A percentile compares a stretch with the other conserved stretches of the same genome.
Conservation (phyloP, 1,140 invertebrate genomes). For the Drosophila ironensis region DNA sequence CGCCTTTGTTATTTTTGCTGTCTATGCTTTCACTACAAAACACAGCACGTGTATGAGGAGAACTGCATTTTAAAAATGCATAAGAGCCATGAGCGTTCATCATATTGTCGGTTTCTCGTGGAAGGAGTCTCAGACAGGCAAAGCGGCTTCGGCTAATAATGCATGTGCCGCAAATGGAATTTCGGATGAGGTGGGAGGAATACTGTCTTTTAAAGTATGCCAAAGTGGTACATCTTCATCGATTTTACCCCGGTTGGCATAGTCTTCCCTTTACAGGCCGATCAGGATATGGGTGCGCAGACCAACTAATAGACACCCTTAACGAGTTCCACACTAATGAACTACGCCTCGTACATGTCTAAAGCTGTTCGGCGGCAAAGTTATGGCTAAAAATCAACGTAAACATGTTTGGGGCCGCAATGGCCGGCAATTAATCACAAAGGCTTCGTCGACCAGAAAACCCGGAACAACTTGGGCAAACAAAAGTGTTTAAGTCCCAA, state of each 20-base stretch:
- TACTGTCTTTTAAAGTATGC: constrained; percentile 22
- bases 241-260: no score
- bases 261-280: not conserved
- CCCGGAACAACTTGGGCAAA: constrained; percentile 67
- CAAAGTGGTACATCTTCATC: not conserved
- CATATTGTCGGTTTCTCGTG: constrained; percentile 43
- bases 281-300: not conserved
- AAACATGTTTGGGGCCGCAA: constrained; percentile 46
- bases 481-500: constrained; percentile 70
- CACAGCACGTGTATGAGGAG: constrained; percentile 41
- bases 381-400: constrained; percentile 69
- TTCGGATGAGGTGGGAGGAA: constrained; percentile 31
- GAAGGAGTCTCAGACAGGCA: not conserved
- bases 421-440: constrained; percentile 68
- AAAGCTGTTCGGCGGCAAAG: constrained; percentile 47
- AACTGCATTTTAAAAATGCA: constrained; percentile 78
- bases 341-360: constrained; percentile 58
- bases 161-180: constrained; percentile 61
- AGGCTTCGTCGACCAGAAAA: constrained; percentile 21
- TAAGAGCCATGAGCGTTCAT: constrained; percentile 60
- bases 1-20: constrained; percentile 38
- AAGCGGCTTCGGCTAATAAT: constrained; percentile 38
- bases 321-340: constrained; percentile 46
- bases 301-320: constrained; percentile 35
- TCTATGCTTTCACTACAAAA: constrained; percentile 66